Evolutionary conservation across 2,113 vertebrate species (phyloP).

Genomic region (Ploceus nigricollis): DNA sequence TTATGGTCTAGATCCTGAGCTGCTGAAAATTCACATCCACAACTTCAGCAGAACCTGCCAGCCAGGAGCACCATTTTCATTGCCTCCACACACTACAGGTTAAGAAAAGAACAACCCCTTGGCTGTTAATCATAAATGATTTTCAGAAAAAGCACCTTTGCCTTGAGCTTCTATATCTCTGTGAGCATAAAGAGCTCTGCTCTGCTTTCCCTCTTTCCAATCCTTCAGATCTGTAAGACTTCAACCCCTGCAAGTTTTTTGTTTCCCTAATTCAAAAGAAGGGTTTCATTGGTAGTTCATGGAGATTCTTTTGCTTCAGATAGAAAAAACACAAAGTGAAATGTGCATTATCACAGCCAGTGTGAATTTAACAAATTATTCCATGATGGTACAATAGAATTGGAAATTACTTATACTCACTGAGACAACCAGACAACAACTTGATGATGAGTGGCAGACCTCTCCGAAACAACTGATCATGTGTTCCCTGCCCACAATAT

Average conservation of each 20-base stretch:
- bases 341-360: background rate
- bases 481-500: background rate
- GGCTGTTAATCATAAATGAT: background rate
- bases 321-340: background rate
- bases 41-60: background rate
- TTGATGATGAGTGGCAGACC: background rate
- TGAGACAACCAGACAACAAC: background rate
- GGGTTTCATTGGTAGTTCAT: background rate
- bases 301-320: background rate
- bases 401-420: background rate
- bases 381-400: background rate
- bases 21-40: background rate
- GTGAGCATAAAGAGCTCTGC: background rate
- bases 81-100: background rate
- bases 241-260: background rate
- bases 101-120: background rate
- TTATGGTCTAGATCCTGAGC: background rate
- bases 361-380: background rate
- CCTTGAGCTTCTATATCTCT: background rate
- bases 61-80: background rate
- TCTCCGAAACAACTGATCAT: background rate
- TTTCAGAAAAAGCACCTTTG: background rate
- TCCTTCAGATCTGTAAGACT: background rate
- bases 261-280: background rate
- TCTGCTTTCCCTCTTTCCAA: background rate